Conservation (phyloP, 2,797 vertebrate species). For the Mallotus villosus region DNA sequence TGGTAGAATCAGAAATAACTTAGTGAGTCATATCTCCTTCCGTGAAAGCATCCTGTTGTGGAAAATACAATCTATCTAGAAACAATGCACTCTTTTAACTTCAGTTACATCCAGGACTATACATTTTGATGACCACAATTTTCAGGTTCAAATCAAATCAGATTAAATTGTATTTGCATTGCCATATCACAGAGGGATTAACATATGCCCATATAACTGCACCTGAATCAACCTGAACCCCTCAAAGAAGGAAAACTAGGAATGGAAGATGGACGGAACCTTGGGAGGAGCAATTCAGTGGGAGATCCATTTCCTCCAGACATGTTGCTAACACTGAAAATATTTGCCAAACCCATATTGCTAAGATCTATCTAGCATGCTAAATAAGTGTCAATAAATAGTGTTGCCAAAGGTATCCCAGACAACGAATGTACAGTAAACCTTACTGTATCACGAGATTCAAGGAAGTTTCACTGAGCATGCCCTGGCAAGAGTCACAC, state of each 20-base stretch:
- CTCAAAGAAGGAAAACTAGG: too few species aligned
- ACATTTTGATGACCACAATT: too few species aligned
- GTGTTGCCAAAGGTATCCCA: too few species aligned
- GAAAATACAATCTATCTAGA: not conserved
- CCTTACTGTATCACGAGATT: not conserved
- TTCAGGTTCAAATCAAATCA: not conserved
- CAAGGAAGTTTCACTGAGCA: constrained; percentile 17
- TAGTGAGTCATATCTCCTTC: constrained; percentile 26
- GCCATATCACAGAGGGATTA: not conserved
- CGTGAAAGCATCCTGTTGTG: not conserved
- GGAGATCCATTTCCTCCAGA: too few species aligned
- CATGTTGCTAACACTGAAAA: not conserved
- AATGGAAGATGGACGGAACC: too few species aligned
- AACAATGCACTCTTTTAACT: not conserved
- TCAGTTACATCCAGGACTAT: too few species aligned
- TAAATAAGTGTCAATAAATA: not conserved
- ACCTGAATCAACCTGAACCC: not conserved
- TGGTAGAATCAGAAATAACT: constrained; percentile 22
- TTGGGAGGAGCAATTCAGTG: too few species aligned
- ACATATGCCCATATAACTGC: not conserved
- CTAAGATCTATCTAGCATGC: not conserved
- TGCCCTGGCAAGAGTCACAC: constrained; percentile 12
- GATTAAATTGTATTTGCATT: not conserved
- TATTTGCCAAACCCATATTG: not conserved
- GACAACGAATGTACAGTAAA: not conserved